Evolutionary conservation across 2,888 invertebrate species (phyloP).

Genomic region (Sarcophaga rosellei): DNA sequence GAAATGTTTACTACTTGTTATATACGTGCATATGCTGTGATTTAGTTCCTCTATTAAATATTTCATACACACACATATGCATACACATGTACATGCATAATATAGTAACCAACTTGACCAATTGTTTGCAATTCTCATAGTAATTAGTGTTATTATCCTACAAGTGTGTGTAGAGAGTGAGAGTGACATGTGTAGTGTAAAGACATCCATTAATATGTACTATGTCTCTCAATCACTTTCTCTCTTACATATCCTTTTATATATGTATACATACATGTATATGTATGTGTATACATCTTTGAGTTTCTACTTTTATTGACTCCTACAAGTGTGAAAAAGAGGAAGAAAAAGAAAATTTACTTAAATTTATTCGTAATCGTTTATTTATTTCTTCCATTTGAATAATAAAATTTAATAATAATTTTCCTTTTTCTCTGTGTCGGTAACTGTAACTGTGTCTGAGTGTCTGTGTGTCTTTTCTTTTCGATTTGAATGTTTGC

Average conservation of each 20-base stretch:
- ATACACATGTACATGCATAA: not conserved
- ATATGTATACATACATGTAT: not conserved
- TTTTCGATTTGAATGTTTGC: conserved; percentile 5
- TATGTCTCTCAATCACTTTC: no score
- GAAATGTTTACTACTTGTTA: not conserved
- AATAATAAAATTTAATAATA: conserved; percentile 49
- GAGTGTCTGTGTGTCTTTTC: not conserved
- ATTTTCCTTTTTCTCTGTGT: conserved; percentile 12
- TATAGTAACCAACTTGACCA: no score
- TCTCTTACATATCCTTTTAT: not conserved
- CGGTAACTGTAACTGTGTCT: not conserved
- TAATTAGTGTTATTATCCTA: no score
- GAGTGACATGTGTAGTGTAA: no score
- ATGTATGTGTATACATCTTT: not conserved
- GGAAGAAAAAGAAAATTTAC: not conserved
- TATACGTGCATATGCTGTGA: no score
- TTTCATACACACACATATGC: not conserved
- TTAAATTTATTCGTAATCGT: conserved; percentile 11
- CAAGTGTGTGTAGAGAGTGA: no score
- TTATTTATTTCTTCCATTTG: conserved; percentile 40
- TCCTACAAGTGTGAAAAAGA: conserved; percentile 6
- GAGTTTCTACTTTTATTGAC: conserved; percentile 10
- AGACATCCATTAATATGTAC: no score
- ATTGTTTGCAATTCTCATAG: no score
- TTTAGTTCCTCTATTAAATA: not conserved